Percentiles rank a stretch among this genome's conserved stretches.
phyloP scores from a whole-genome alignment of 2,888 invertebrate genomes.

The Ceramica pisi region DNA sequence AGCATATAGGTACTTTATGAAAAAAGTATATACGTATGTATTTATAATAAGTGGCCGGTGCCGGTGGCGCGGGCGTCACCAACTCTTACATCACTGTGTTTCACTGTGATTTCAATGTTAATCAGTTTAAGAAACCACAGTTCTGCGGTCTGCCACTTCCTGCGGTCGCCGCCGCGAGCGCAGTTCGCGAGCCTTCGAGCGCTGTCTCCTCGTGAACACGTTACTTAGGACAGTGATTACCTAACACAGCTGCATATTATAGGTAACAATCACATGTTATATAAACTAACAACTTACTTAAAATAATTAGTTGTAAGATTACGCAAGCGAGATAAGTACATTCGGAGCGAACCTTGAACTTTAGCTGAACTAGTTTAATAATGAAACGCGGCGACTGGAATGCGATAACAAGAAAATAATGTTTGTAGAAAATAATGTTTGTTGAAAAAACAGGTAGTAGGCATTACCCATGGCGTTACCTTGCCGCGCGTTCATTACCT shows the following conservation, averaged over 20 bases:
- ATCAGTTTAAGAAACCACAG: not conserved
- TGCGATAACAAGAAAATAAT: slow-evolving; percentile 10
- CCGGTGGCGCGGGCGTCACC: not conserved
- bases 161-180: not conserved
- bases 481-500: not conserved
- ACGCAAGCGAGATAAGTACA: slow-evolving; percentile 3
- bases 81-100: not conserved
- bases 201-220: not conserved
- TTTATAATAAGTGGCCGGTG: not conserved
- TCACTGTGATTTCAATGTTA: not conserved
- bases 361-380: slow-evolving; percentile 31
- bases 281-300: too few species aligned
- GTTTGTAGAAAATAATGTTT: not conserved
- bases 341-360: slow-evolving; percentile 21
- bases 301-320: not conserved
- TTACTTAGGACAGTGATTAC: not conserved
- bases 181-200: not conserved
- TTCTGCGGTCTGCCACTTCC: not conserved
- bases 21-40: not conserved
- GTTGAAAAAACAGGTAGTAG: slow-evolving; percentile 3
- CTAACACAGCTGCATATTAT: not conserved
- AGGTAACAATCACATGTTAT: not conserved
- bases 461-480: not conserved
- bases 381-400: slow-evolving; percentile 16
- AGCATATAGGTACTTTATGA: too few species aligned